Evolutionary conservation across 2,113 vertebrate genomes (phyloP), one percentile per base, ranked within the genome.

Genomic region (Hymenochirus boettgeri): DNA sequence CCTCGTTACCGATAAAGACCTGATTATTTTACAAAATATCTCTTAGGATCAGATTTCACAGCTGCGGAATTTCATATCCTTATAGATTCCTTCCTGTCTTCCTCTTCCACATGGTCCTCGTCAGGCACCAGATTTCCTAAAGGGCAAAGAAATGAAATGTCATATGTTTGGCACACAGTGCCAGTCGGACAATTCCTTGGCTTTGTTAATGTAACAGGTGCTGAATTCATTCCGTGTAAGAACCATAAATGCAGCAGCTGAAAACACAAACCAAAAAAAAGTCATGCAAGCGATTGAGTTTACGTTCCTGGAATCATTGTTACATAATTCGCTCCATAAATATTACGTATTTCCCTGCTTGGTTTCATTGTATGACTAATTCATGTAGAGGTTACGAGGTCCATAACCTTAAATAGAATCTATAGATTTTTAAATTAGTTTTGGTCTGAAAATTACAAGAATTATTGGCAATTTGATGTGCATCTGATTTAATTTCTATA

Each of bases 11-110:
- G 24, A 27, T 55, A 15, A 57, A 27, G 65, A 29, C 65, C 25
- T 17, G 56, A 23, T 25, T 15, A 25, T 57, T 31, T 60, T 27
- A 29, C 23, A 22, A 45, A 35, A 69, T 53, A 59, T 60, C 46
- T 25, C 33, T 13, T 7, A 47, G 65, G 18, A 45, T 60, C 50
- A 53, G 48, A 60, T 69, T 69, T 48, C 26, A 57, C 65, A 69
- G 65, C 65, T 69, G 65, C 22, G 56, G 65, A 69, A 69, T 69
- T 37, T 53, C 35, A 69, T n/a, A 42, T 53, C 39, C 53, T 57
- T 31, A 8, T 23, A 53, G 56, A 25, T 24, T 69, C 13, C 48
- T 69, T 69, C 65, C 65, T 59, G 47, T 53, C 21, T 39, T 69
- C 9, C 57, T 18, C 56, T 52, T 15, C 59, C 65, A 69, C 57